These are phyloP conservation scores for Emydocephalus ijimae DNA, from an alignment of 2,113 vertebrate genomes.

Conservation along the genomic window DNA sequence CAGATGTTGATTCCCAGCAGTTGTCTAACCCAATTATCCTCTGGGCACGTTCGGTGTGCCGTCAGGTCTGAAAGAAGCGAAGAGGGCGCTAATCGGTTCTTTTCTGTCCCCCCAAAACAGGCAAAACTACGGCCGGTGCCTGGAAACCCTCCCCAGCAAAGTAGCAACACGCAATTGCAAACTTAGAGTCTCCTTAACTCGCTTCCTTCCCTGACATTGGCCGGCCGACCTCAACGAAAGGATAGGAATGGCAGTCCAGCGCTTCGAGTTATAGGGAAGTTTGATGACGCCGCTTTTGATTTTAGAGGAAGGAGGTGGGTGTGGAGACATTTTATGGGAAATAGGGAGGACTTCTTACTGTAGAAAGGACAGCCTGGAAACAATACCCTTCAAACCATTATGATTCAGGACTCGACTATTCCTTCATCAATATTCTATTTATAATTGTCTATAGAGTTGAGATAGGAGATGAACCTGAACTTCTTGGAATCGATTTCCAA, in stretches of 20 bases:
- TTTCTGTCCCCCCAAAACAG: slow-evolving; percentile 68
- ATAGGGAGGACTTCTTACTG: background rate
- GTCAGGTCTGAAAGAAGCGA: slow-evolving; percentile 75
- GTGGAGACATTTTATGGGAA: background rate
- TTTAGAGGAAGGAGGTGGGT: background rate
- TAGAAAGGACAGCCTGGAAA: background rate
- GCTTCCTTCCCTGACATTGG: background rate
- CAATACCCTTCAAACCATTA: background rate
- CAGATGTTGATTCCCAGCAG: slow-evolving; percentile 77
- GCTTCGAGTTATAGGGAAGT: background rate
- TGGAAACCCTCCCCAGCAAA: background rate
- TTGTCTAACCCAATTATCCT: slow-evolving; percentile 80
- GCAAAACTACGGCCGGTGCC: slow-evolving; percentile 24
- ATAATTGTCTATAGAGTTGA: background rate
- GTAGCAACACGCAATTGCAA: background rate
- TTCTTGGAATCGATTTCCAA: too few relatives aligned
- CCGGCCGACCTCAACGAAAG: background rate
- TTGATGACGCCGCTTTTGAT: background rate
- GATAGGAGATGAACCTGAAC: background rate
- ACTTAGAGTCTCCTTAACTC: background rate
- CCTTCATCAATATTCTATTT: background rate
- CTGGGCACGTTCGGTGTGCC: slow-evolving; percentile 75
- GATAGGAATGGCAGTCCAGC: background rate
- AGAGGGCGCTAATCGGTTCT: slow-evolving; percentile 71
- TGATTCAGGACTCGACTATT: background rate